Evolutionary conservation across 2,113 vertebrate species (phyloP).

Genomic region (Dipodomys spectabilis): DNA sequence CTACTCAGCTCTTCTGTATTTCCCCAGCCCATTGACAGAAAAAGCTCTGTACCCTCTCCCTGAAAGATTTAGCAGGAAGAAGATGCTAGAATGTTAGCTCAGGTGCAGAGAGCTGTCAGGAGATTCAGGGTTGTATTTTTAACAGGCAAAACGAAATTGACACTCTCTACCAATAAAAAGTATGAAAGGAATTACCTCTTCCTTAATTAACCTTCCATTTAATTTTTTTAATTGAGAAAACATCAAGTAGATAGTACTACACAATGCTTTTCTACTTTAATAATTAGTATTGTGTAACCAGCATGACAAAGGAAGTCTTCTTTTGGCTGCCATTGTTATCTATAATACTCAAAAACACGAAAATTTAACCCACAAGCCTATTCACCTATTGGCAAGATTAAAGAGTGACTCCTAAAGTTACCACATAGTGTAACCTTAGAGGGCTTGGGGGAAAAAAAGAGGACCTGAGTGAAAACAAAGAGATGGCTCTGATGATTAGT

Average conservation of each 20-base stretch:
- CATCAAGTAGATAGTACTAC: not conserved
- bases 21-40: not conserved
- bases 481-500: not conserved
- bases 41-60: no score
- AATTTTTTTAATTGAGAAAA: not conserved
- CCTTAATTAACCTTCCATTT: not conserved
- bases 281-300: not conserved
- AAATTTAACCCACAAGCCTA: not conserved
- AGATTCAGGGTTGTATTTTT: not conserved
- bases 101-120: not conserved
- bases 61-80: not conserved
- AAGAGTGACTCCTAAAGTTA: not conserved
- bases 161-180: not conserved
- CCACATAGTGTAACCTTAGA: rapidly evolving
- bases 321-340: not conserved
- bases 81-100: not conserved
- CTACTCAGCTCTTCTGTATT: not conserved
- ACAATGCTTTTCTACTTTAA: not conserved
- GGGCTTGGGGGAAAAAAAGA: not conserved
- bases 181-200: not conserved
- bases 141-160: not conserved
- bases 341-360: not conserved
- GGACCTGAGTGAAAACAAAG: not conserved
- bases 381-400: not conserved
- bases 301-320: not conserved